Conservation (phyloP, 2,888 invertebrate species). For the Scaptomyza tumidula region DNA sequence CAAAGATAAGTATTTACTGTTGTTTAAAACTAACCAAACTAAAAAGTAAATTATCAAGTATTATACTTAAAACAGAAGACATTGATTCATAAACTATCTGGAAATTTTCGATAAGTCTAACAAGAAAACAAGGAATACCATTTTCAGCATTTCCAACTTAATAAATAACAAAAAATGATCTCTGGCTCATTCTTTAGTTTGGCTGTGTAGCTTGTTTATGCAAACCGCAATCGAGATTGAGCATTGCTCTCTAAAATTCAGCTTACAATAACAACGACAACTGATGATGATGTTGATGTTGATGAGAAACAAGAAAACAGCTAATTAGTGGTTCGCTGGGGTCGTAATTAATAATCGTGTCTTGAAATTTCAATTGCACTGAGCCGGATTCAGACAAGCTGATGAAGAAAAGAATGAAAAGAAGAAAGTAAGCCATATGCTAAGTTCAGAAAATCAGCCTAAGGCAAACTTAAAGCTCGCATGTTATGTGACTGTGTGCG, state of each 20-base stretch:
- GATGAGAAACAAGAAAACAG: conserved; percentile 21
- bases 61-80: no score
- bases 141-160: no score
- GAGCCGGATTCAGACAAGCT: conserved; percentile 2
- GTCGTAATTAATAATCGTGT: conserved; percentile 68
- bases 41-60: no score
- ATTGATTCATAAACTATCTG: no score
- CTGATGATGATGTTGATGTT: background rate
- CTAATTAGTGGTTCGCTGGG: conserved; percentile 28
- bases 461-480: conserved; percentile 19
- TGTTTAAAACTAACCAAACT: no score
- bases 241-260: background rate
- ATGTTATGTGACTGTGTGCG: conserved; percentile 24
- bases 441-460: conserved; percentile 6
- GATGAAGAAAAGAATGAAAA: background rate
- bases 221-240: background rate
- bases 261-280: background rate
- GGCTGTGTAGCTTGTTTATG: background rate
- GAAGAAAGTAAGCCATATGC: conserved; percentile 1
- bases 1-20: no score
- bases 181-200: no score
- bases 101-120: no score
- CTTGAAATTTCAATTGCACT: conserved; percentile 66
- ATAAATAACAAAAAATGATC: no score
- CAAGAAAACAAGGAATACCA: no score